Percentiles rank a stretch among this genome's conserved stretches.
phyloP scores from a whole-genome alignment of 2,888 invertebrate species.

The Polydrusus cervinus region DNA sequence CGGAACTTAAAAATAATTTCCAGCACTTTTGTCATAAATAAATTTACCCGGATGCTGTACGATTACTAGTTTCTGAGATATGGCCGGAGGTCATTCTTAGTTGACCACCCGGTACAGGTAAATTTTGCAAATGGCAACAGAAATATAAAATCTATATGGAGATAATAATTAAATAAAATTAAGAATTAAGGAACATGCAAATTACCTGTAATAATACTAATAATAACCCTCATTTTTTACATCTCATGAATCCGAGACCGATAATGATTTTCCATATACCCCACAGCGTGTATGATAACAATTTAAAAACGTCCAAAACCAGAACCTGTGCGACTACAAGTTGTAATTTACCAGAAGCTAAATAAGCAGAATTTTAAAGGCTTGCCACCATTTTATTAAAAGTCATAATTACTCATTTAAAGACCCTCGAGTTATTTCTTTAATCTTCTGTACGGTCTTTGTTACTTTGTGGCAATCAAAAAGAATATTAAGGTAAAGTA shows the following conservation, averaged over 20 bases:
- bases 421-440: slow-evolving; percentile 14
- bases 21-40: too few species aligned
- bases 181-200: not conserved
- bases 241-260: not conserved
- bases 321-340: slow-evolving; percentile 24
- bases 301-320: slow-evolving; percentile 22
- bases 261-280: slow-evolving; percentile 17
- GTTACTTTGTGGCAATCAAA: not conserved
- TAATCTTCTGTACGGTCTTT: not conserved
- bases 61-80: too few species aligned
- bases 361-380: slow-evolving; percentile 19
- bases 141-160: too few species aligned
- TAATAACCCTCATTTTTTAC: not conserved
- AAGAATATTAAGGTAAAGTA: not conserved
- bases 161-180: not conserved
- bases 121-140: too few species aligned
- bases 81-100: too few species aligned
- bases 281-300: not conserved
- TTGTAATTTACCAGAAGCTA: slow-evolving; percentile 38
- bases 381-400: slow-evolving; percentile 32
- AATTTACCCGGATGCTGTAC: too few species aligned
- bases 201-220: not conserved
- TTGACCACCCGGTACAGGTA: too few species aligned
- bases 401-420: slow-evolving; percentile 20
- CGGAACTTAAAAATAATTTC: too few species aligned